Evolutionary conservation across 2,888 invertebrate species (phyloP), one percentile per base, ranked within the genome.

Genomic region (Celastrina argiolus): DNA sequence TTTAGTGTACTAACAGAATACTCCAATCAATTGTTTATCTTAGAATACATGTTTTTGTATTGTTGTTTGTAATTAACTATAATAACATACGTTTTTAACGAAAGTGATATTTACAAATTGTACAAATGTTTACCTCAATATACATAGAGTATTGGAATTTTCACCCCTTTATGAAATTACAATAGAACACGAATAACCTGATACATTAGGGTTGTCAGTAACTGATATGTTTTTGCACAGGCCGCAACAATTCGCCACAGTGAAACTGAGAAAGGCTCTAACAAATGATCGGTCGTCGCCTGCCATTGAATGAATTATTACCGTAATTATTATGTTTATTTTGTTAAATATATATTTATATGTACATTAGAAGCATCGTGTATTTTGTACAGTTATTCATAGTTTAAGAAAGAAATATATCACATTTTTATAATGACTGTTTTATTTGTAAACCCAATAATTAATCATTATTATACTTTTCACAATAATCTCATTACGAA

Each of bases 221-320:
- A 69, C 69, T 22, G 67, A 61, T 63, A 66, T 71, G 67, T 78
- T 84, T 77, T 68, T 74, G 90, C 88, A 72, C 94, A 97, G 96
- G 93, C 94, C 94, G 79, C 96, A 96, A 85, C 95, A 96, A 85
- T 97, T 97, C 83, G 96, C 97, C 69, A 97, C 97, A 70, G 96
- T 97, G 83, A 97, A 97, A 92, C 93, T 97, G 83, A 93, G 96
- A 84, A 96, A 96, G 92, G 95, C 96, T 79, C 94, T 96, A 92
- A 96, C 96, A 81, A 96, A 96, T 86, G 96, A 97, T 88, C 94
- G 96, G 77, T 95, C 96, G 74, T 95, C 96, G 76, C 96, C 96
- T 74, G 93, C 96, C 88, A 92, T 94, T 81, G 92, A 92, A 78
- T 92, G 91, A 84, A 81, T 75, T 73, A 83, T 79, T 81, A 82